Evolutionary conservation across 2,888 invertebrate genomes (phyloP).

Genomic region (Lithophane semibrunnea): DNA sequence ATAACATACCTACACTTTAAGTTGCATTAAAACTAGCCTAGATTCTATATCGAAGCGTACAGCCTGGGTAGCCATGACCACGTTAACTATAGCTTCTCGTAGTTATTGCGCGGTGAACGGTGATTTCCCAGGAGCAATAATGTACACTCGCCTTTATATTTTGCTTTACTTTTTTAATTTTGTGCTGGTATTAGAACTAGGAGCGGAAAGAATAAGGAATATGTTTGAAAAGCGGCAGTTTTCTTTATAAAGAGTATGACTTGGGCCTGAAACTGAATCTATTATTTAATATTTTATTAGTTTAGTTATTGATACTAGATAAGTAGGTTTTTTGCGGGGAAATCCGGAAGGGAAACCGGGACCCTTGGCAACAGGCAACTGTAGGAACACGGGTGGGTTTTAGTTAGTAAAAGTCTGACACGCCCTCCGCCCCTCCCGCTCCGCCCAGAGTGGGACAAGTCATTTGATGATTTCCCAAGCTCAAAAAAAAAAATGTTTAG

Average conservation of each 20-base stretch:
- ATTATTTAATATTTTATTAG: neutral
- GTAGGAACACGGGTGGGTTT: too few relatives aligned
- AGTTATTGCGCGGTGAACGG: conserved; percentile 54
- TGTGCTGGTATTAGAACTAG: conserved; percentile 25
- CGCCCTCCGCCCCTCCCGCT: too few relatives aligned
- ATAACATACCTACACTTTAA: neutral
- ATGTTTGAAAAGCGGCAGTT: neutral
- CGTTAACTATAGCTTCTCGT: conserved; percentile 45
- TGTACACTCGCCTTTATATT: conserved; percentile 46
- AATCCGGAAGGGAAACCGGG: too few relatives aligned
- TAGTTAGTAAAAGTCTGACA: too few relatives aligned
- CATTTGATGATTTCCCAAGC: too few relatives aligned
- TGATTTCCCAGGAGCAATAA: conserved; percentile 63
- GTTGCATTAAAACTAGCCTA: neutral
- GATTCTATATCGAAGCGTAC: neutral
- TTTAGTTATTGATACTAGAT: neutral
- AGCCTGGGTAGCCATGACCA: conserved; percentile 54
- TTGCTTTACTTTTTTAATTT: conserved; percentile 51
- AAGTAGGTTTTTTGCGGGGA: too few relatives aligned
- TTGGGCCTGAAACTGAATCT: too few relatives aligned
- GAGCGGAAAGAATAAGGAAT: neutral
- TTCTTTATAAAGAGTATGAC: neutral
- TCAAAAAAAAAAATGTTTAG: too few relatives aligned
- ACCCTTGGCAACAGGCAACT: too few relatives aligned
- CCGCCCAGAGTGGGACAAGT: too few relatives aligned